Evolutionary conservation across 2,113 vertebrate species (phyloP).

Genomic region (Gnathonemus longibarbis): DNA sequence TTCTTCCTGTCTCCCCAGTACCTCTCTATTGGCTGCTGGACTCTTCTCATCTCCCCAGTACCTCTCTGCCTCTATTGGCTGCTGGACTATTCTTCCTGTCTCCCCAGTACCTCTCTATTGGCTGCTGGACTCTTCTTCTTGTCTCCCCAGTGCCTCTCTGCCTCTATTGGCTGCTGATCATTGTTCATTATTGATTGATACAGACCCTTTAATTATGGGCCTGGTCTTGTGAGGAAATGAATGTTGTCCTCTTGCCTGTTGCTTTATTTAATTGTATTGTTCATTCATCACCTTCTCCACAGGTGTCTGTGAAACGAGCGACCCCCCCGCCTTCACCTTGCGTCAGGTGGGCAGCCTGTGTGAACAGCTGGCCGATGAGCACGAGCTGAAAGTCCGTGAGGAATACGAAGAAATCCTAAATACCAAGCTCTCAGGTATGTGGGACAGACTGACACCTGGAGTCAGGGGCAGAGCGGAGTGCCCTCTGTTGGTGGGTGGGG

Average conservation of each 20-base stretch:
- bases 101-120: too few relatives aligned
- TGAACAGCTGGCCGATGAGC: conserved; percentile 80
- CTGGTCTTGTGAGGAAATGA: background rate
- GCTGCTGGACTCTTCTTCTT: too few relatives aligned
- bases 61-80: background rate
- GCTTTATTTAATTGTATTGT: background rate
- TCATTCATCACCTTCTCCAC: background rate
- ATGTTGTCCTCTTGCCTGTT: background rate
- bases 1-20: background rate
- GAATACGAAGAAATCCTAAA: conserved; percentile 87
- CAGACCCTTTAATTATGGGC: background rate
- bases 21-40: background rate
- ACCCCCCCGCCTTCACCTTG: conserved; percentile 82
- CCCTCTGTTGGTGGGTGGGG: background rate
- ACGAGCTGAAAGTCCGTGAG: conserved; percentile 84
- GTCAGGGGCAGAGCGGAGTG: background rate
- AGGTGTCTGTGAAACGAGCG: conserved; percentile 61
- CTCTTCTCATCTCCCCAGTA: background rate
- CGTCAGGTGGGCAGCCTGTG: conserved; percentile 84
- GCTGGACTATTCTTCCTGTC: too few relatives aligned
- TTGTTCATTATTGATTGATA: background rate
- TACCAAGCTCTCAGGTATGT: conserved; percentile 80
- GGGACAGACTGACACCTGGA: background rate
- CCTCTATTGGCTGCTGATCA: background rate
- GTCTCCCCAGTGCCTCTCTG: background rate